Percentiles rank a stretch among this genome's conserved stretches.
Conservation (phyloP, 2,888 invertebrate species). For the Pyrgus malvae region DNA sequence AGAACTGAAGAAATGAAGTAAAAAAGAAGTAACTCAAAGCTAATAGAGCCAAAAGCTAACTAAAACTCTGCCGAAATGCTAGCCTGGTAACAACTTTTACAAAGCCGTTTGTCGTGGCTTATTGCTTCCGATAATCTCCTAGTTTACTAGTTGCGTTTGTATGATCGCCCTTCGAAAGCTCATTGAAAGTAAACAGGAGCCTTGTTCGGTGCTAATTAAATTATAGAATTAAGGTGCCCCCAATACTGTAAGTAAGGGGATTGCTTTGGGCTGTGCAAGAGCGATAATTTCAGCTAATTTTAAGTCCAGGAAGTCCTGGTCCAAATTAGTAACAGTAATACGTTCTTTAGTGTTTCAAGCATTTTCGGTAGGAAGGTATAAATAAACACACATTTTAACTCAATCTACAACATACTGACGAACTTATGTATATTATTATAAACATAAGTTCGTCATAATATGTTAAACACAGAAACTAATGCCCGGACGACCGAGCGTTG, state of each 20-base stretch:
- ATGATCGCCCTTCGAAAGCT: slow-evolving; percentile 43
- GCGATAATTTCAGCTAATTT: not conserved
- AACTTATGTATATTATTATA: too few relatives aligned
- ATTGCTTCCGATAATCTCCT: not conserved
- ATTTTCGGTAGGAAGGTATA: too few relatives aligned
- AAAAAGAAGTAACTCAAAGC: not conserved
- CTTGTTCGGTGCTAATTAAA: slow-evolving; percentile 56
- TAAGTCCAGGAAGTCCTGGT: too few relatives aligned
- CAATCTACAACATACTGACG: too few relatives aligned
- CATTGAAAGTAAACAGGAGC: slow-evolving; percentile 40
- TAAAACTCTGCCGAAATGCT: not conserved
- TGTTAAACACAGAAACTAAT: too few relatives aligned
- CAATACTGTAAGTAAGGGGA: slow-evolving; percentile 66
- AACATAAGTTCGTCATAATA: too few relatives aligned
- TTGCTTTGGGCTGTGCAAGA: slow-evolving; percentile 39
- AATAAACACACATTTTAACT: too few relatives aligned
- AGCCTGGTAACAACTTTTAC: not conserved
- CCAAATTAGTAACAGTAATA: too few relatives aligned
- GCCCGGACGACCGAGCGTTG: too few relatives aligned
- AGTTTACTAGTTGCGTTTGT: slow-evolving; percentile 1
- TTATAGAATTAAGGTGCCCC: slow-evolving; percentile 63
- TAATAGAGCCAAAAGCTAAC: not conserved
- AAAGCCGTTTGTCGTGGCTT: not conserved
- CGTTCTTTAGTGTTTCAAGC: too few relatives aligned
- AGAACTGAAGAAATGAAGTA: too few relatives aligned